Base-by-base conservation (phyloP, 2,113 vertebrate genomes). In the Crotophaga sulcirostris region DNA sequence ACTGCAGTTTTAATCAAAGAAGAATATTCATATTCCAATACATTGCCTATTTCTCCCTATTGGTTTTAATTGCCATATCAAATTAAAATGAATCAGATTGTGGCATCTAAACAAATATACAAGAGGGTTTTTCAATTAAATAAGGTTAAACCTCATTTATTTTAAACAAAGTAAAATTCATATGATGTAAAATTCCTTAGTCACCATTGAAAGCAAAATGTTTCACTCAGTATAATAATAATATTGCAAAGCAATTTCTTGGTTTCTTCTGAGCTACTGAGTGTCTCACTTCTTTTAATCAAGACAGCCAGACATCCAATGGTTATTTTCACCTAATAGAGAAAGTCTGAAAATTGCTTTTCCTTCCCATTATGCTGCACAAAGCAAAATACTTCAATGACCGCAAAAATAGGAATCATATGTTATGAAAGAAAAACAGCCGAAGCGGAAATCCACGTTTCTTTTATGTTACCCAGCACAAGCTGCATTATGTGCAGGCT, bases 371-470 rank as follows among this genome's bases (percentile, higher is more conserved):
- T 88, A 67, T 54, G 64, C 67, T 69, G 5, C 64, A 90, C 31
- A 85, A 94, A 91, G 33, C 25, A 90, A 92, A 95, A 96, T 74
- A 89, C 67, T 94, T 80, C 47, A 82, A 78, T 55, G 91, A 73
- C 5, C 24, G 34, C 68, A 15, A 63, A 87, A 93, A 74, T 73
- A 79, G 94, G 80, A 79, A 84, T 73, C 1, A 31, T 21, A 75
- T 96, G 12, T 84, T 87, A 88, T 14, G 80, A 83, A 91, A 87
- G 70, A 94, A 67, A 44, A 60, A 16, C 56, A 95, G 90, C 69
- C 67, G 82, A 76, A 64, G 66, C 63, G 93, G 67, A 96, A 95
- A 91, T 84, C 28, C 67, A 93, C 77, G 54, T 97, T 70, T 96
- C 44, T 82, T 94, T 94, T 87, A 60, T 54, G 62, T 83, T 70